phyloP scores from a whole-genome alignment of 2,113 vertebrate genomes.

The Thunnus maccoyii region DNA sequence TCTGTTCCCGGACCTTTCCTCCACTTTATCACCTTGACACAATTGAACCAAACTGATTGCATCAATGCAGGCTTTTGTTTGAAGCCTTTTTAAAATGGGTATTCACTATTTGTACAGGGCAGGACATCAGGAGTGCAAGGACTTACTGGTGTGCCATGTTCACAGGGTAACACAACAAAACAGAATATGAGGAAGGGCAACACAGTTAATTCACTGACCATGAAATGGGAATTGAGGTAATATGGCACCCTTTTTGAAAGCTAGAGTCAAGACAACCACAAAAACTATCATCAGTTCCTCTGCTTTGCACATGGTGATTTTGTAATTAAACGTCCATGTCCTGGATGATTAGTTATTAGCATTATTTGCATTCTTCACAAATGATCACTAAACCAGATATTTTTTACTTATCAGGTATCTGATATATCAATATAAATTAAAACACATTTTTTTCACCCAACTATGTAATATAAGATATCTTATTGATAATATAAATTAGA shows the following conservation, averaged over 20 bases:
- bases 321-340: too few relatives aligned
- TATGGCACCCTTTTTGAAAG: neutral
- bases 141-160: neutral
- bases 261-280: neutral
- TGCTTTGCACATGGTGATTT: neutral
- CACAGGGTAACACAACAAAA: neutral
- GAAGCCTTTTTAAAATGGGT: neutral
- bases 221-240: neutral
- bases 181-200: neutral
- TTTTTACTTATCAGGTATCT: too few relatives aligned
- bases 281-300: neutral
- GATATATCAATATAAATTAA: too few relatives aligned
- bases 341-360: too few relatives aligned
- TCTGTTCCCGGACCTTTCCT: slow-evolving; percentile 13
- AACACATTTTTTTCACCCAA: too few relatives aligned
- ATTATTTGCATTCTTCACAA: too few relatives aligned
- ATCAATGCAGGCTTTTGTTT: slow-evolving; percentile 11
- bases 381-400: too few relatives aligned
- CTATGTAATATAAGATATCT: too few relatives aligned
- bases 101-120: slow-evolving; percentile 40
- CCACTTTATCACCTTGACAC: slow-evolving; percentile 11
- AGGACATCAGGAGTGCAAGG: neutral
- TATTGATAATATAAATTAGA: too few relatives aligned
- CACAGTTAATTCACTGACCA: neutral
- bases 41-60: slow-evolving; percentile 25